Evolutionary conservation across 1,140 invertebrate genomes (phyloP), one percentile per base, ranked within the genome.

Genomic region (Drosophila sp.): DNA sequence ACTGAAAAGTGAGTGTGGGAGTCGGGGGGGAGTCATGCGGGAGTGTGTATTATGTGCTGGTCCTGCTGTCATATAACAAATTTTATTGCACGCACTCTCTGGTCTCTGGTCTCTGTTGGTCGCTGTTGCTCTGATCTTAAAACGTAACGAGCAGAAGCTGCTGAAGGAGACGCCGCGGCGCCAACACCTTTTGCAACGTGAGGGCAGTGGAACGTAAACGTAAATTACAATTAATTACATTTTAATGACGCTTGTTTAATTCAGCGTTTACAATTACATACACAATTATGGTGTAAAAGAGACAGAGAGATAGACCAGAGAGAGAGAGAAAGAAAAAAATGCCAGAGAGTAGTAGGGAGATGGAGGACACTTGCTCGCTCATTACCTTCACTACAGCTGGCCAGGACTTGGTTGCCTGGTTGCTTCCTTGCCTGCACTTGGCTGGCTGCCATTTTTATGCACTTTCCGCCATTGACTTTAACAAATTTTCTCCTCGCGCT

Each of bases 181-280:
- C 35, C 71, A 79, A 79, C 82, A 87, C 82, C 79, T 87, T 81
- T 55, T 29, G 54, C 64, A 67, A 86, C 78, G 82, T 60, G 82
- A 65, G 72, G 66, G 71, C 74, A 75, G 47, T 55, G 75, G 62
- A 55, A 82, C 77, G 77, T 74, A 57, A 78, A 90, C 81, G 86
- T 90, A 90, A 90, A 90, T 90, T 90, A 90, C 86, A 90, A 90
- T 90, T 90, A 90, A 90, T 90, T 90, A 90, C 86, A 90, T 90
- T 90, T 90, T 90, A 90, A 90, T 90, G 86, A 90, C 86, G 86
- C 86, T 90, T 90, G 86, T 90, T 90, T 90, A 90, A 90, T 90
- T 90, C 82, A 90, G 79, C 86, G 86, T 90, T 89, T 90, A 89
- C 84, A 89, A 89, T 89, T 89, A 90, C 84, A 89, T 89, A 84